These are phyloP conservation scores for Nestor notabilis DNA, from an alignment of 2,113 vertebrate genomes.

Conservation along the genomic window DNA sequence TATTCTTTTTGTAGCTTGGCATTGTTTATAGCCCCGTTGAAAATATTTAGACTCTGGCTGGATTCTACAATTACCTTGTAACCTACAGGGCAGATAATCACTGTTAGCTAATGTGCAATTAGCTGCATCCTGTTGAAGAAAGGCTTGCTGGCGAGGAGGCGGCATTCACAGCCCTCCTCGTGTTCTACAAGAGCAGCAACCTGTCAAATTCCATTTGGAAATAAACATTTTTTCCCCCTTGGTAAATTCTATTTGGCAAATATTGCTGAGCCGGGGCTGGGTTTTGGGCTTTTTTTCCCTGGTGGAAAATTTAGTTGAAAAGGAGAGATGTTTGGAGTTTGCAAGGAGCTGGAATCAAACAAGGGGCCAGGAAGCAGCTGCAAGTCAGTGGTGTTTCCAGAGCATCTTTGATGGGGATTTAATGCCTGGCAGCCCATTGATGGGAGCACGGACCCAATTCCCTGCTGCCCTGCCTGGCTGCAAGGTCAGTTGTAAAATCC, in stretches of 20 bases:
- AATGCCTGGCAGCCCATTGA: not conserved
- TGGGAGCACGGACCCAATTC: not conserved
- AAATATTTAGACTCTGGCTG: slow-evolving; percentile 43
- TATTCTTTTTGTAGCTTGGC: slow-evolving; percentile 49
- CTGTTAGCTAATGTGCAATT: not conserved
- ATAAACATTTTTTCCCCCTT: not conserved
- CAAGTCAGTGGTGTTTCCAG: not conserved
- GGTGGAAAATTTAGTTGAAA: not conserved
- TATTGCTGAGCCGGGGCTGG: not conserved
- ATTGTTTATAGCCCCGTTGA: slow-evolving; percentile 24
- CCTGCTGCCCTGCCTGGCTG: not conserved
- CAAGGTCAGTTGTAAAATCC: not conserved
- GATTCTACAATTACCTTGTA: not conserved
- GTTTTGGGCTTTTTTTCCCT: not conserved
- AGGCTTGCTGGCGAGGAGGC: not conserved
- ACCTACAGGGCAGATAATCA: not conserved
- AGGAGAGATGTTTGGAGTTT: not conserved
- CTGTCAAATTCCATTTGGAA: not conserved
- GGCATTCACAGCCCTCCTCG: not conserved
- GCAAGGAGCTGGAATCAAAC: not conserved
- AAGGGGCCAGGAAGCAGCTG: not conserved
- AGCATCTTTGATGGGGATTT: not conserved
- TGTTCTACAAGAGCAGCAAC: not conserved
- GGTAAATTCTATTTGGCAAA: not conserved
- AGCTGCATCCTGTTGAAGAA: not conserved